Evolutionary conservation across 2,113 vertebrate genomes (phyloP).

Genomic region (Oriolus oriolus): DNA sequence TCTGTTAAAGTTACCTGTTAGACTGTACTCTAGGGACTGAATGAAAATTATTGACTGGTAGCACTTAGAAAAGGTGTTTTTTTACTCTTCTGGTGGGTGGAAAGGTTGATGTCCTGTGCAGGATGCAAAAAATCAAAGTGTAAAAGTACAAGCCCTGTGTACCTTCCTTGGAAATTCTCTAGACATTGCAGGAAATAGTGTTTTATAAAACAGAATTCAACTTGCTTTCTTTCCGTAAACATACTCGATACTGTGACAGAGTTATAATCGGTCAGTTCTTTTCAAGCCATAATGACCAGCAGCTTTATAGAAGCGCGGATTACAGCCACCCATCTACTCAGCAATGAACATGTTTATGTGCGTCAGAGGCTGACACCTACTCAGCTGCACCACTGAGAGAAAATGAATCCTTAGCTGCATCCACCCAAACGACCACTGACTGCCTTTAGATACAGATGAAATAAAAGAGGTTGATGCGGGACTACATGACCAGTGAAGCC

Average conservation of each 20-base stretch:
- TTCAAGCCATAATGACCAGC: not conserved
- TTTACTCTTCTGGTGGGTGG: not conserved
- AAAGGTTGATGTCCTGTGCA: not conserved
- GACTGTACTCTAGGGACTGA: not conserved
- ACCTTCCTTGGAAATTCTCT: not conserved
- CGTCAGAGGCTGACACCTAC: not conserved
- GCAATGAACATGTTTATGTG: not conserved
- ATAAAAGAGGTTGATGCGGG: not conserved
- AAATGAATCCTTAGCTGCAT: not conserved
- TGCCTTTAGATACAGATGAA: not conserved
- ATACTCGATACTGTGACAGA: not conserved
- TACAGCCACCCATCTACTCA: not conserved
- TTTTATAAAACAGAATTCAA: not conserved
- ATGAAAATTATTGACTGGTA: not conserved
- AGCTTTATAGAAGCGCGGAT: not conserved
- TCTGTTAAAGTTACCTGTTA: not conserved
- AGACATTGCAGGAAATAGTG: not conserved
- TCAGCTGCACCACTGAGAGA: not conserved
- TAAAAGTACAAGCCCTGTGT: not conserved
- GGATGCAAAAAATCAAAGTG: not conserved
- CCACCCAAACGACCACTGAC: not conserved
- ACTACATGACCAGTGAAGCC: not conserved
- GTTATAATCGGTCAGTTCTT: not conserved
- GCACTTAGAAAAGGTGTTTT: not conserved
- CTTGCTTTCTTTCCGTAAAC: not conserved